Evolutionary conservation across 2,113 vertebrate species (phyloP).

Genomic region (Polyodon spathula): DNA sequence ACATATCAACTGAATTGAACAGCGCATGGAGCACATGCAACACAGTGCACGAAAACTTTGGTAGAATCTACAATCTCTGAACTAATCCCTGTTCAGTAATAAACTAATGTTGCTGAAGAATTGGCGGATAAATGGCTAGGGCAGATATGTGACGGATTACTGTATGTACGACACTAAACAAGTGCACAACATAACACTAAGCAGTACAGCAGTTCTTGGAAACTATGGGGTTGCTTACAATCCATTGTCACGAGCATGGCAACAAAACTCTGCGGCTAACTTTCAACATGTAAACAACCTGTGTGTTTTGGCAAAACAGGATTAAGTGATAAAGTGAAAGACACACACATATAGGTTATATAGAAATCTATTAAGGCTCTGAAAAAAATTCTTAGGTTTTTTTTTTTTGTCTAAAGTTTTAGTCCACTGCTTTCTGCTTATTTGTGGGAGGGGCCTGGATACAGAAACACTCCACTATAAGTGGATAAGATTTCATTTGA

Average conservation of each 20-base stretch:
- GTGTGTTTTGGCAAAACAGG: too few relatives aligned
- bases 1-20: too few relatives aligned
- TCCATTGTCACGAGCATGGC: background rate
- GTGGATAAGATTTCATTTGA: constrained; percentile 77
- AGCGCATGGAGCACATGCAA: too few relatives aligned
- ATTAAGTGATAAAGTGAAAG: background rate
- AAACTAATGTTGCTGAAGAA: too few relatives aligned
- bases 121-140: too few relatives aligned
- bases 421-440: constrained; percentile 49
- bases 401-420: constrained; percentile 26
- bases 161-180: background rate
- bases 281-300: too few relatives aligned
- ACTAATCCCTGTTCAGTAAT: too few relatives aligned
- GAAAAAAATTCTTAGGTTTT: constrained; percentile 32
- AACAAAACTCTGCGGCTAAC: background rate
- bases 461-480: constrained; percentile 82
- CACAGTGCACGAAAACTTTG: too few relatives aligned
- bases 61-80: too few relatives aligned
- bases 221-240: constrained; percentile 11
- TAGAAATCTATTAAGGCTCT: constrained; percentile 49
- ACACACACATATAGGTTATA: constrained; percentile 14
- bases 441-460: constrained; percentile 58
- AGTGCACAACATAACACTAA: background rate
- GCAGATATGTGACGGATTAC: too few relatives aligned
- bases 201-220: constrained; percentile 11